Base-by-base conservation (phyloP, 2,888 invertebrate species). In the Zygogramma bicolorata region DNA sequence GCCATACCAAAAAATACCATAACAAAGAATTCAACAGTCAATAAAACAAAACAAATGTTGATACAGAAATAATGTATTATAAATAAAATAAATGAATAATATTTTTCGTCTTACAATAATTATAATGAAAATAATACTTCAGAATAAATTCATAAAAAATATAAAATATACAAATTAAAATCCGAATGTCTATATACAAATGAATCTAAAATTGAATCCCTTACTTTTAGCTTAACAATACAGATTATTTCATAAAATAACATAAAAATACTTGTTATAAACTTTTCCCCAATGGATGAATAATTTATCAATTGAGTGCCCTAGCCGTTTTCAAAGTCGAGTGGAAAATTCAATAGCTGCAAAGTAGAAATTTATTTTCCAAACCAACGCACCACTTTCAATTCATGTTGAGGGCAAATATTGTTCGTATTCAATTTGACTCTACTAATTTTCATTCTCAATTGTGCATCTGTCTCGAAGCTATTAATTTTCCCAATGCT, bases 51-150 rank as follows among this genome's bases (percentile, higher is more conserved):
- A 70, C 68, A 57, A 58, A 66, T 46, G 27, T 59, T 29, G 57
- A 46, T 67, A 59, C 63, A 66, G 73, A 70, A 65, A 70, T 70
- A 69, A 62, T 73, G 70, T 76, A 76, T 70, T 76, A 69, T 74
- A 74, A 72, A 76, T 76, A 74, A 70, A 46, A 68, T 40, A 58
- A 59, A 57, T 71, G 65, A 70, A 62, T 61, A 68, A 46, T 65
- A 40, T 66, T 65, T 65, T 72, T 59, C 42, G n/a, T n/a, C 53
- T 57, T 72, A 18, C 49, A 62, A 73, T 66, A 73, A 60, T 58
- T 65, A 49, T 13, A 73, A 66, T 70, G 40, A 34, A 53, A 59
- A 73, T 65, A 72, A 68, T 71, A 73, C 63, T 63, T 49, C 20
- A 8, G 46, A 46, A 65, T 58, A 59, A 65, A 42, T 31, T 46